A percentile compares a stretch with the other conserved stretches of the same genome.
phyloP scores from a whole-genome alignment of 2,797 vertebrate species.

The Malacoraja senta region DNA sequence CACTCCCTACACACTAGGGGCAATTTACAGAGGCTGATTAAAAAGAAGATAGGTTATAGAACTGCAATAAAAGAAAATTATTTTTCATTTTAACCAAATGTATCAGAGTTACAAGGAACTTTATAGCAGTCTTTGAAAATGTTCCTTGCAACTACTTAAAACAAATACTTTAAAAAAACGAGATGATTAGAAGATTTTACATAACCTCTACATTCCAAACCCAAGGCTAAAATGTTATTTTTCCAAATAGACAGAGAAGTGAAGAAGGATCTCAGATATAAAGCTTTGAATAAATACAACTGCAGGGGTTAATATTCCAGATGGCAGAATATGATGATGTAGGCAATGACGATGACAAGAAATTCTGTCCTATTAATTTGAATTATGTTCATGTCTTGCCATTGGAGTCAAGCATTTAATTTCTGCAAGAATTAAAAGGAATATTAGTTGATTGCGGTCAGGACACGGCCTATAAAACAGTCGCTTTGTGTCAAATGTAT shows the following conservation, averaged over 20 bases:
- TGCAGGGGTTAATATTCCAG: background rate
- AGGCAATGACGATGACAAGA: background rate
- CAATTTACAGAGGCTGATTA: too few species aligned
- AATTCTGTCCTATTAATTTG: background rate
- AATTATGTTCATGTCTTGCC: background rate
- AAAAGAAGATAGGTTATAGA: background rate
- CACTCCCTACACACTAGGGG: too few species aligned
- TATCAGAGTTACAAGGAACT: background rate
- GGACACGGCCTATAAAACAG: background rate
- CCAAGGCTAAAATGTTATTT: background rate
- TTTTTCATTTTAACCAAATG: background rate
- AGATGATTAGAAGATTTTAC: background rate
- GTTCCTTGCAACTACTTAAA: background rate
- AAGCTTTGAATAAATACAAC: background rate
- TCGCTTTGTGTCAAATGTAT: background rate
- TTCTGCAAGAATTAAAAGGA: background rate
- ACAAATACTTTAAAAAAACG: background rate
- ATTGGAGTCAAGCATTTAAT: slow-evolving; percentile 12
- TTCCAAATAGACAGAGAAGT: background rate
- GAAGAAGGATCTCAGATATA: background rate
- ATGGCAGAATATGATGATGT: background rate
- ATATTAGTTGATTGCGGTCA: background rate
- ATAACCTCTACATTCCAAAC: background rate
- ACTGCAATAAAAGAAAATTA: background rate
- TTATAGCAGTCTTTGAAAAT: background rate